Conservation (phyloP, 2,888 invertebrate genomes). For the Xestia rhomboidea region DNA sequence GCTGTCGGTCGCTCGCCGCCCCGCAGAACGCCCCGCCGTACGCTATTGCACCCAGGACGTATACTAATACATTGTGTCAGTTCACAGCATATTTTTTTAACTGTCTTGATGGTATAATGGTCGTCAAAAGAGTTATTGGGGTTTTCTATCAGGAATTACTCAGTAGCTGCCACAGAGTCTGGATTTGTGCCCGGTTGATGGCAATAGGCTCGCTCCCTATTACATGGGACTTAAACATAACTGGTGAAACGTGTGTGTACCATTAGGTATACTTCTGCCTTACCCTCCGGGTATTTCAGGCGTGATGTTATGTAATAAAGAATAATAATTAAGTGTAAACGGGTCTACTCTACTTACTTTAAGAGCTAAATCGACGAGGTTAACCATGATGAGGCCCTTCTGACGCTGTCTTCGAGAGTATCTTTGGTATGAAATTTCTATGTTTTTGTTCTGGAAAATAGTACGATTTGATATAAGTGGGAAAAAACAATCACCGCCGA, state of each 20-base stretch:
- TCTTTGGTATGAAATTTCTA: conserved; percentile 96
- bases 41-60: no score
- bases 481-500: no score
- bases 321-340: not conserved
- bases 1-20: no score
- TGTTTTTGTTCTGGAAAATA: conserved; percentile 89
- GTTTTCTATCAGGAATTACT: not conserved
- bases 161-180: not conserved
- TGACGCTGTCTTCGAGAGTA: conserved; percentile 97
- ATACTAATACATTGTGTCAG: no score
- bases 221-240: not conserved
- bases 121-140: not conserved
- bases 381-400: conserved; percentile 97
- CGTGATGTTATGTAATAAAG: not conserved
- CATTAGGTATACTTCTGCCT: not conserved
- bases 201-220: not conserved
- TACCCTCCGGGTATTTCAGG: not conserved
- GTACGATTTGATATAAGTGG: no score
- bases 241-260: not conserved
- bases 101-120: not conserved
- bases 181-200: not conserved
- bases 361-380: conserved; percentile 95
- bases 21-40: no score
- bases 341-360: conserved; percentile 91
- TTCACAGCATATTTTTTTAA: not conserved